Conservation (phyloP, 2,797 vertebrate species). For the Eulemur mongoz region DNA sequence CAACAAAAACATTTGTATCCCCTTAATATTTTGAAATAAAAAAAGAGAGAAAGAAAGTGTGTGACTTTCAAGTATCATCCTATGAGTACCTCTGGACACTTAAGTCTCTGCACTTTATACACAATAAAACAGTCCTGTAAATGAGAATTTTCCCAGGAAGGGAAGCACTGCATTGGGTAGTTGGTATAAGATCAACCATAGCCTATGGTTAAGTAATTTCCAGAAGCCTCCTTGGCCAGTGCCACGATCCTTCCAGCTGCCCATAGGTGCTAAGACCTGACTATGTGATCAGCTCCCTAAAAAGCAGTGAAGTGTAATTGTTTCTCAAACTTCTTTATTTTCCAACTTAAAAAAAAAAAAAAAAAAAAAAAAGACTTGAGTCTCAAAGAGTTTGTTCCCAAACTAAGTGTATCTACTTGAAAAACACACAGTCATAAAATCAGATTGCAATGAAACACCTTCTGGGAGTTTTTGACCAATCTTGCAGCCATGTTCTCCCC, state of each 20-base stretch:
- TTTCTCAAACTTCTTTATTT: background rate
- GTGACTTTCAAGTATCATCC: background rate
- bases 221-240: constrained; percentile 9
- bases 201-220: background rate
- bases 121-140: background rate
- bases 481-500: background rate
- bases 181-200: background rate
- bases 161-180: background rate
- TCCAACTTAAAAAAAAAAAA: background rate
- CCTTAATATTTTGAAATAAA: background rate
- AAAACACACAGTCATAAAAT: constrained; percentile 48
- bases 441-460: constrained; percentile 30
- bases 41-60: background rate
- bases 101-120: background rate
- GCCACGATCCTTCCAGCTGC: background rate
- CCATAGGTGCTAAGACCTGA: background rate
- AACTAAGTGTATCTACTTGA: constrained; percentile 1
- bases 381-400: constrained; percentile 38
- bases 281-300: background rate
- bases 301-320: background rate
- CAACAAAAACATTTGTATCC: background rate
- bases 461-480: background rate
- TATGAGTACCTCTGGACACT: background rate
- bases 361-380: background rate
- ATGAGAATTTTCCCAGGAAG: constrained; percentile 17